Evolutionary conservation across 2,888 invertebrate species (phyloP), one percentile per base, ranked within the genome.

Genomic region (Heteromyza rotundicornis): DNA sequence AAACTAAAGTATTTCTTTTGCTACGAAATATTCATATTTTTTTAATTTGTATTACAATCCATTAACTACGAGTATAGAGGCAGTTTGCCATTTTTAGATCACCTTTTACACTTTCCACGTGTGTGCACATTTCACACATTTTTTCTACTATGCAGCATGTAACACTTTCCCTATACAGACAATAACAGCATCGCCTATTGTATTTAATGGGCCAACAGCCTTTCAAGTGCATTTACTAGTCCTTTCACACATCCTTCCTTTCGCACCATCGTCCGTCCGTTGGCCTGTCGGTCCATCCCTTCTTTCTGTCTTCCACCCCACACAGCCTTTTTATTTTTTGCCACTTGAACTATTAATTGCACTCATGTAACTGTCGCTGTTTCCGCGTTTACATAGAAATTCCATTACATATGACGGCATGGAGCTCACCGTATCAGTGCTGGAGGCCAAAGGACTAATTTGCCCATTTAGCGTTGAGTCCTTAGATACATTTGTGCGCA

Each of bases 401-500:
- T 73, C 75, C 27, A 68, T 74, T 2, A 80, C 78, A 22, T 76
- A 75, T 32, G 78, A 80, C 56, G 82, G 80, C 53, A 69, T 80
- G 62, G 84, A 84, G 40, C 71, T 84, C n/a, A 72, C 77, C 20
- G 89, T 92, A 40, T 91, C 89, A 75, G 89, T 93, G 7, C 85
- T 92, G 67, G 92, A 92, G 81, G 92, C 91, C 8, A 89, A 90
- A 75, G 91, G 92, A 66, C 84, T 93, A 35, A 83, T 88, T 44
- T 87, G 87, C 19, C 86, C 88, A 16, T 87, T 87, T 57, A 86
- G 85, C 70, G 83, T 87, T 67, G 84, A 84, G 53, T 85, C 87
- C 7, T 84, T 90, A 69, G 90, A 92, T 79, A 90, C 92, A 0
- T 92, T 90, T 79, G 91, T 92, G 53, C 87, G 90, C 73, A 89